phyloP scores from a whole-genome alignment of 2,113 vertebrate species.

The Lethenteron reissneri region DNA sequence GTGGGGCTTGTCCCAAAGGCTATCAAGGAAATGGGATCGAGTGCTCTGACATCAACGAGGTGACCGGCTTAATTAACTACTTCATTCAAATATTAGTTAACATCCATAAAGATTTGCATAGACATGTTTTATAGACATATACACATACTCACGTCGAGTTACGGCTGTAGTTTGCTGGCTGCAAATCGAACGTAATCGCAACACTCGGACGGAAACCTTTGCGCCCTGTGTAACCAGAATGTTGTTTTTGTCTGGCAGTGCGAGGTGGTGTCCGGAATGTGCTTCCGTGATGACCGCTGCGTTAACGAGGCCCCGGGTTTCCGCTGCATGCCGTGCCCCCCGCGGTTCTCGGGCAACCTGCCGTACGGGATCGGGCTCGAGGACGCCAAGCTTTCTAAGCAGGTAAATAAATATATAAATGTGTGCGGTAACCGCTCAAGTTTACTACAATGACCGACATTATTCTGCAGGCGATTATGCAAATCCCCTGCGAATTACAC shows the following conservation, averaged over 20 bases:
- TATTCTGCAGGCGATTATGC: too few relatives aligned
- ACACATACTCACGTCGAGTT: too few relatives aligned
- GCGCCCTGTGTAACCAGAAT: background rate
- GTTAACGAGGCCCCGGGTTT: constrained; percentile 82
- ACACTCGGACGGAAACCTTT: too few relatives aligned
- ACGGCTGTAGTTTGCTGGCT: too few relatives aligned
- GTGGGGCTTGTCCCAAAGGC: constrained; percentile 59
- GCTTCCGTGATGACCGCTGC: constrained; percentile 67
- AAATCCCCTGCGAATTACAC: too few relatives aligned
- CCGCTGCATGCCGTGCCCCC: constrained; percentile 71
- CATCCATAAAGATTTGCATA: too few relatives aligned
- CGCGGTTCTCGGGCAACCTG: constrained; percentile 59
- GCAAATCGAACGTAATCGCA: too few relatives aligned
- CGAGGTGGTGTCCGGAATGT: constrained; percentile 59
- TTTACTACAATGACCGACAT: too few relatives aligned
- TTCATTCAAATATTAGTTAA: too few relatives aligned
- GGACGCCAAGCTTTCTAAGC: constrained; percentile 60
- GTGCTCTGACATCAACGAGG: constrained; percentile 79
- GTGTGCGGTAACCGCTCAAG: too few relatives aligned
- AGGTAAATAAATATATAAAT: constrained; percentile 29
- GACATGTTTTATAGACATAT: too few relatives aligned
- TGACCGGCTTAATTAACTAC: constrained; percentile 15
- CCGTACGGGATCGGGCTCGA: constrained; percentile 62
- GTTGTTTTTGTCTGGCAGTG: constrained; percentile 27
- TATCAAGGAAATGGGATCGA: constrained; percentile 60